Evolutionary conservation across 2,797 vertebrate genomes (phyloP).

Genomic region (Mycteria americana): DNA sequence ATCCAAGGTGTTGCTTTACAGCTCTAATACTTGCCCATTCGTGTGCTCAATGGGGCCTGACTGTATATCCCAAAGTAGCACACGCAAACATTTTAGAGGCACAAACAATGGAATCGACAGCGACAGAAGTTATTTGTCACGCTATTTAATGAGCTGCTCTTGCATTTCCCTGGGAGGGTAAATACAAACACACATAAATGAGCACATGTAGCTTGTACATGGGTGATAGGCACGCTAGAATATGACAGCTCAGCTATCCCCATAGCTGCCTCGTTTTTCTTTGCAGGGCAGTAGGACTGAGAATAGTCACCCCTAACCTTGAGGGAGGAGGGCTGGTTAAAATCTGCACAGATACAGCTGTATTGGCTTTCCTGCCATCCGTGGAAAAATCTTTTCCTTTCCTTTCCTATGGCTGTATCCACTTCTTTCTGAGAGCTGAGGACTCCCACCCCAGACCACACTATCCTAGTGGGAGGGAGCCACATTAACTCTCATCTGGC

Average conservation of each 20-base stretch:
- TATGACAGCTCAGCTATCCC: neutral
- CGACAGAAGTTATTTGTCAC: slow-evolving; percentile 49
- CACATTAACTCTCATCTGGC: neutral
- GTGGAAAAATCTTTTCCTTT: neutral
- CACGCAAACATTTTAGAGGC: slow-evolving; percentile 45
- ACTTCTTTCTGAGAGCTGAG: neutral
- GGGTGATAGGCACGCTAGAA: neutral
- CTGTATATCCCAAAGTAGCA: slow-evolving; percentile 43
- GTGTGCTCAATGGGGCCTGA: slow-evolving; percentile 46
- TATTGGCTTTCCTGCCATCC: neutral
- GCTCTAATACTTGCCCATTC: slow-evolving; percentile 15
- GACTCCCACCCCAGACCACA: neutral
- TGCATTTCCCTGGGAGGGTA: slow-evolving; percentile 34
- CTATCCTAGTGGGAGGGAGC: neutral
- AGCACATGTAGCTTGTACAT: neutral
- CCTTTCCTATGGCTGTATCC: neutral
- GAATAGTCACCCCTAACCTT: neutral
- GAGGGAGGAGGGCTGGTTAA: neutral
- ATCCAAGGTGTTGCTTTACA: slow-evolving; percentile 55
- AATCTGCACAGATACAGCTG: neutral
- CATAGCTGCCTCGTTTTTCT: neutral
- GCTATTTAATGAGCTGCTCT: slow-evolving; percentile 27
- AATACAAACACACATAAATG: slow-evolving; percentile 21
- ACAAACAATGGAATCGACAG: slow-evolving; percentile 22
- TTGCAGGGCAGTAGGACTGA: neutral